phyloP scores from a whole-genome alignment of 2,888 invertebrate genomes.

The Trichogramma dendrolimi region DNA sequence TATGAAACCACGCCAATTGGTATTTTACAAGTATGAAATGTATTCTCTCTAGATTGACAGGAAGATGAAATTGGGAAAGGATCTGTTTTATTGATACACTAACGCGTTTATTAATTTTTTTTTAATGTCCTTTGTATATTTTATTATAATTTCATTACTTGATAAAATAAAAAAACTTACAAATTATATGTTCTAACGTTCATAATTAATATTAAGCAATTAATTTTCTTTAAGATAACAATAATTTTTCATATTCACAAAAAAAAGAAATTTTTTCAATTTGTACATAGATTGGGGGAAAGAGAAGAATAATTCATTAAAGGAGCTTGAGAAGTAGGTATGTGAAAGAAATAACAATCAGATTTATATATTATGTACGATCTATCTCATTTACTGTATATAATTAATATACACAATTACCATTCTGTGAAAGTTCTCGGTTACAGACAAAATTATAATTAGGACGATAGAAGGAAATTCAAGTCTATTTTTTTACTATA shows the following conservation, averaged over 20 bases:
- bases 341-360: slow-evolving; percentile 21
- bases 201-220: slow-evolving; percentile 1
- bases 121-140: no score
- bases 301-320: slow-evolving; percentile 4
- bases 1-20: no score
- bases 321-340: slow-evolving; percentile 18
- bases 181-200: no score
- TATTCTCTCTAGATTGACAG: no score
- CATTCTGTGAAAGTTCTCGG: slow-evolving; percentile 31
- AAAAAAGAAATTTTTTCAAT: not conserved
- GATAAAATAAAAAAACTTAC: no score
- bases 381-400: slow-evolving; percentile 32
- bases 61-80: no score
- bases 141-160: no score
- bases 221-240: not conserved
- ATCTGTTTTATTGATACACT: no score
- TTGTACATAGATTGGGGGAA: slow-evolving; percentile 2
- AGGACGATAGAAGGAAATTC: slow-evolving; percentile 29
- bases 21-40: no score
- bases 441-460: slow-evolving; percentile 31
- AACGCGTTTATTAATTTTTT: no score
- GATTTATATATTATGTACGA: slow-evolving; percentile 26
- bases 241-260: slow-evolving; percentile 4
- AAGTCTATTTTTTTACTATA: slow-evolving; percentile 29
- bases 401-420: slow-evolving; percentile 31